Evolutionary conservation across 1,140 invertebrate genomes (phyloP), one percentile per base, ranked within the genome.

Genomic region (Zaprionus camerounensis): DNA sequence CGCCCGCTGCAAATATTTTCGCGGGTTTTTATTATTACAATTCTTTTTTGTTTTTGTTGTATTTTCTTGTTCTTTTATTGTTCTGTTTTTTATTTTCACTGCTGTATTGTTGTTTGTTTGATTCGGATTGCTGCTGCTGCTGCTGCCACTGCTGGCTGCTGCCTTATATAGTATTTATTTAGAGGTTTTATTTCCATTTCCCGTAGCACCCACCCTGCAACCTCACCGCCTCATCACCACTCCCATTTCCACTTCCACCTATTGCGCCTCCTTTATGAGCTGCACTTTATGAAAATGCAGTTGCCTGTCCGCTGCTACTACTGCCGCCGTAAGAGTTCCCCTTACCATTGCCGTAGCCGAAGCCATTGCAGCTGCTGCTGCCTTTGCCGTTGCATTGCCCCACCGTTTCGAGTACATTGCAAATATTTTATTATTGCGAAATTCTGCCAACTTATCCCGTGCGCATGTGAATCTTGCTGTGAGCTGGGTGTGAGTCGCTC

Each of bases 381-480:
- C 44, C 58, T 57, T 31, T 41, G 73, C 56, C 59, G 53, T 11
- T 63, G 57, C 44, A 41, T 24, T 51, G 20, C 46, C 20, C 51
- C 68, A 41, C 51, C 71, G 68, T 66, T 90, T 87, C 78, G 81
- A 87, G 84, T 87, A 90, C 84, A 88, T 87, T 77, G 85, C 86
- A 90, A 90, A 90, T 90, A 90, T 90, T 90, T 90, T 90, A 90
- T 90, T 90, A 90, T 90, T 90, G 85, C 85, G 81, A 80, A 90
- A 90, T 91, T 90, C 81, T 73, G 70, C 73, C 86, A 90, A 90
- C 85, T 90, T 91, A 90, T 85, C 66, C 82, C 69, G 57, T 71
- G 79, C 68, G 78, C 85, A 85, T 81, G 74, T 84, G 81, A 84
- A 86, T 76, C 77, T 62, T 66, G 63, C 34, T 62, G 46, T 13